phyloP scores from a whole-genome alignment of 2,888 invertebrate species.

The Diabrotica balteata region DNA sequence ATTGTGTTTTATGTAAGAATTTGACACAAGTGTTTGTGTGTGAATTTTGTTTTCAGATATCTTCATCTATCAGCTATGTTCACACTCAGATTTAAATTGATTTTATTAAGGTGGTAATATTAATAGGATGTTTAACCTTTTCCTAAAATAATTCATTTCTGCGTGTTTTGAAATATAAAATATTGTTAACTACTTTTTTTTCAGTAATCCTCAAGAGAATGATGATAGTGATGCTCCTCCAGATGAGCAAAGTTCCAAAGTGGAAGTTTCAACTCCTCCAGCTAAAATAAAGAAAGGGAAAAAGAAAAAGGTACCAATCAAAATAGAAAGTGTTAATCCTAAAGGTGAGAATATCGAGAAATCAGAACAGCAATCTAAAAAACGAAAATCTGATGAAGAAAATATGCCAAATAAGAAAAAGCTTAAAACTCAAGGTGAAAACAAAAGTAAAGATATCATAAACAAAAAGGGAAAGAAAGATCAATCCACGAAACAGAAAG shows the following conservation, averaged over 20 bases:
- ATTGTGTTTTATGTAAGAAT: too few relatives aligned
- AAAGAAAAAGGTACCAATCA: conserved; percentile 44
- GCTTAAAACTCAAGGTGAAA: not conserved
- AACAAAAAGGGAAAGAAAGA: conserved; percentile 7
- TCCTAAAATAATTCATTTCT: not conserved
- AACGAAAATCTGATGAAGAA: not conserved
- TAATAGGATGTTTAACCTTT: too few relatives aligned
- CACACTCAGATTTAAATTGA: too few relatives aligned
- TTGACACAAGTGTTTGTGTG: too few relatives aligned
- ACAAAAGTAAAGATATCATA: conserved; percentile 10
- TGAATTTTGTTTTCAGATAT: too few relatives aligned
- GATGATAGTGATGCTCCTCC: conserved; percentile 49
- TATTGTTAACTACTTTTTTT: conserved; percentile 1
- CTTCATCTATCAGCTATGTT: too few relatives aligned
- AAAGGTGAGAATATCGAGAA: conserved; percentile 26
- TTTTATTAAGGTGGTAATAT: too few relatives aligned
- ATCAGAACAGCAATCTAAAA: conserved; percentile 6
- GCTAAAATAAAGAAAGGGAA: conserved; percentile 43
- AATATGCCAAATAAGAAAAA: not conserved
- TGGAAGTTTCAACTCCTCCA: conserved; percentile 39
- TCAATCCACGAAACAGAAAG: conserved; percentile 19
- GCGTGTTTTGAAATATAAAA: not conserved
- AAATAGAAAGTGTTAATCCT: conserved; percentile 22
- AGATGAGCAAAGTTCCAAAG: conserved; percentile 48
- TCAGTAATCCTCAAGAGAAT: conserved; percentile 20